phyloP scores from a whole-genome alignment of 1,140 invertebrate genomes.

The Bombus turneri region DNA sequence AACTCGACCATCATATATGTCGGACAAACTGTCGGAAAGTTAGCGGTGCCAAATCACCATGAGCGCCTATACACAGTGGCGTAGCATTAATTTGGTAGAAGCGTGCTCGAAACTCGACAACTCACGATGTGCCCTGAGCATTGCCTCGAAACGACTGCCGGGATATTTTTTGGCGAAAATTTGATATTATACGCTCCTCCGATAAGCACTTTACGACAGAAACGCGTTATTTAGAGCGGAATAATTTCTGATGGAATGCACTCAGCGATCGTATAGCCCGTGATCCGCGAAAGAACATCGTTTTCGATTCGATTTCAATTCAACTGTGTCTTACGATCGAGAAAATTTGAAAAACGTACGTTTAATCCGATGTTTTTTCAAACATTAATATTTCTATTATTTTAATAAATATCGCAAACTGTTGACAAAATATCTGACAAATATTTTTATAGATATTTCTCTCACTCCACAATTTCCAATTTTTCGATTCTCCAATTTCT shows the following conservation, averaged over 20 bases:
- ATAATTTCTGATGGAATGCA: conserved; percentile 11
- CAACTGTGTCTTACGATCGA: not conserved
- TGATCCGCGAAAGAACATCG: not conserved
- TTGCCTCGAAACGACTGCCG: not conserved
- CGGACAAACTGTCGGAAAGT: conserved; percentile 61
- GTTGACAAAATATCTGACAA: not conserved
- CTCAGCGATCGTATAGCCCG: not conserved
- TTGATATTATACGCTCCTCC: not conserved
- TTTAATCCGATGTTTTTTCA: not conserved
- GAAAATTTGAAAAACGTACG: not conserved
- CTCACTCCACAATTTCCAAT: no score
- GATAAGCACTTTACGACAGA: not conserved
- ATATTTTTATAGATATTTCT: not conserved
- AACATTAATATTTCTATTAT: not conserved
- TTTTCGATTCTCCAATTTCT: not conserved
- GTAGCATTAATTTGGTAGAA: conserved; percentile 26
- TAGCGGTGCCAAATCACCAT: conserved; percentile 59
- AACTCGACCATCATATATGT: conserved; percentile 61
- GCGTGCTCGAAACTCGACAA: conserved; percentile 40
- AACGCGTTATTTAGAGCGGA: conserved; percentile 11
- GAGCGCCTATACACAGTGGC: conserved; percentile 23
- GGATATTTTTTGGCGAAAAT: conserved; percentile 12
- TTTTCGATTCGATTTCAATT: not conserved
- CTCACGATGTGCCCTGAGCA: not conserved
- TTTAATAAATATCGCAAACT: no score